Conservation (phyloP, 2,797 vertebrate genomes). For the Ara ararauna region DNA sequence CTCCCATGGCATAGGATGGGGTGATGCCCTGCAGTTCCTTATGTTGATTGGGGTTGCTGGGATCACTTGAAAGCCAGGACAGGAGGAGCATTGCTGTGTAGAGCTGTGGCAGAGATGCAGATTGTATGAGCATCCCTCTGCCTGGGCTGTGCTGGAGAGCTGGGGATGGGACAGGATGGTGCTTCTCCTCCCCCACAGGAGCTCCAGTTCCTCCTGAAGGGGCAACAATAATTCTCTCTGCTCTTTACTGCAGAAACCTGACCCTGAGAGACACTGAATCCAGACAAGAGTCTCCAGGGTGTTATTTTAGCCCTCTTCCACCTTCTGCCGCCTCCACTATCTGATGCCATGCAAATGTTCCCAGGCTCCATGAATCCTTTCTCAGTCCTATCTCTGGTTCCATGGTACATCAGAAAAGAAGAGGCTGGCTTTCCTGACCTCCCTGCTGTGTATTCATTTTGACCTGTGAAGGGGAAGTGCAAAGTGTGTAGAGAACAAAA, state of each 20-base stretch:
- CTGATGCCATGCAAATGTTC: not conserved
- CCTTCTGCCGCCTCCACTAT: not conserved
- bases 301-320: not conserved
- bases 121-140: not conserved
- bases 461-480: not conserved
- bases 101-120: not conserved
- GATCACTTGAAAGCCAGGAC: not conserved
- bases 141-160: not conserved
- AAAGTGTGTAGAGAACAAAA: not conserved
- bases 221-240: not conserved
- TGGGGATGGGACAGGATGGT: not conserved
- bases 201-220: not conserved
- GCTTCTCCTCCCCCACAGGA: not conserved
- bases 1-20: accelerated
- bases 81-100: not conserved
- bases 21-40: not conserved
- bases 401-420: not conserved
- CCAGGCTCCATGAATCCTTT: conserved; percentile 14
- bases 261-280: not conserved
- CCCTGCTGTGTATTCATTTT: not conserved
- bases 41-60: not conserved
- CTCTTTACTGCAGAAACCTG: conserved; percentile 4
- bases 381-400: conserved; percentile 29
- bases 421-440: not conserved
- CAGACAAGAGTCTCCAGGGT: not conserved